phyloP scores from a whole-genome alignment of 2,113 vertebrate species.

The Lampris incognitus region DNA sequence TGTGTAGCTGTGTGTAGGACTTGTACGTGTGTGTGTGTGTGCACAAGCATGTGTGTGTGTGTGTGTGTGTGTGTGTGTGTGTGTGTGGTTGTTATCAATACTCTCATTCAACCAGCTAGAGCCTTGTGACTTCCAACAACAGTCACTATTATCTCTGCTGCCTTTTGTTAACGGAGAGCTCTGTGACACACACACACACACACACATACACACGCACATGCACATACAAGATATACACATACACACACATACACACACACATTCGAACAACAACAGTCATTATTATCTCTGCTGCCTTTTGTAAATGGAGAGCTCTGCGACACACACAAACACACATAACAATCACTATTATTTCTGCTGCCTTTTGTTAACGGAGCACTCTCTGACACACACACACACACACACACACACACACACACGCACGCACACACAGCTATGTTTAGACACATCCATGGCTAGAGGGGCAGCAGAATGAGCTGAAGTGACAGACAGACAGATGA shows the following conservation, averaged over 20 bases:
- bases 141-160: slow-evolving; percentile 68
- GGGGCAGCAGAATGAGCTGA: too few species aligned
- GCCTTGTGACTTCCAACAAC: slow-evolving; percentile 80
- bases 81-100: slow-evolving; percentile 69
- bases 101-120: slow-evolving; percentile 70
- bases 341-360: slow-evolving; percentile 68
- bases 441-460: not conserved
- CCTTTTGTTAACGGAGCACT: slow-evolving; percentile 48
- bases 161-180: slow-evolving; percentile 48
- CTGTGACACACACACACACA: slow-evolving; percentile 30
- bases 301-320: slow-evolving; percentile 36
- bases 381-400: slow-evolving; percentile 24
- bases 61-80: slow-evolving; percentile 28
- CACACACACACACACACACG: slow-evolving; percentile 12
- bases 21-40: slow-evolving; percentile 17
- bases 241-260: not conserved
- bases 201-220: not conserved
- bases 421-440: slow-evolving; percentile 8
- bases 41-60: slow-evolving; percentile 19
- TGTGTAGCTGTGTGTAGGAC: not conserved
- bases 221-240: too few species aligned
- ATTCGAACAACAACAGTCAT: slow-evolving; percentile 59
- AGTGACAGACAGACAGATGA: slow-evolving; percentile 3
- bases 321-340: slow-evolving; percentile 56
- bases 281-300: slow-evolving; percentile 69